phyloP scores from a whole-genome alignment of 35 echinoderm and acorn worm species.

The Amphiura filiformis region DNA sequence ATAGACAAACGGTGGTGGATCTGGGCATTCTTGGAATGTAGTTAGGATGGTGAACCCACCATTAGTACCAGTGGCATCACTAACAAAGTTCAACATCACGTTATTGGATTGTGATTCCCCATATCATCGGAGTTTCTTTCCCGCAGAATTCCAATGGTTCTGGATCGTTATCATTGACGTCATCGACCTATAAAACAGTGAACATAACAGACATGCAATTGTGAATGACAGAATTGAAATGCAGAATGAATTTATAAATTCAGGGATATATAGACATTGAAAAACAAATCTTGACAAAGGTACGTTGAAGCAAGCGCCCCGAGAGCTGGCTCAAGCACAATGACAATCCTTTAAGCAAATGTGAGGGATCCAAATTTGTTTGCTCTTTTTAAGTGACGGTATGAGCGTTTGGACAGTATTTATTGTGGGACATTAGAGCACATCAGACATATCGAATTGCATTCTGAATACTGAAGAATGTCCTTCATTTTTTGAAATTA shows the following conservation, averaged over 20 bases:
- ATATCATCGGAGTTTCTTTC: not conserved
- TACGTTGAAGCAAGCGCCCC: too few species aligned
- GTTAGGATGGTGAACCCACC: not conserved
- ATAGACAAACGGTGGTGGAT: not conserved
- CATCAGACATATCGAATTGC: too few species aligned
- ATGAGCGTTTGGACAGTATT: too few species aligned
- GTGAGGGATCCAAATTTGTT: too few species aligned
- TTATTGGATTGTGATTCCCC: not conserved
- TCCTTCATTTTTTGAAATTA: too few species aligned
- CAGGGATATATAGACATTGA: not conserved
- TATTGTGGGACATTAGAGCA: too few species aligned
- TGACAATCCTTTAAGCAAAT: too few species aligned
- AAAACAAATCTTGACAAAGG: not conserved
- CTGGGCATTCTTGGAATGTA: not conserved
- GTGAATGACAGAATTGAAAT: not conserved
- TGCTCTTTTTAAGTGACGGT: too few species aligned
- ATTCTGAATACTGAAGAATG: too few species aligned
- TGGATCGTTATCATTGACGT: not conserved
- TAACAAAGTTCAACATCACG: not conserved
- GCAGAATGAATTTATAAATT: not conserved
- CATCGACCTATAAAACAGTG: not conserved
- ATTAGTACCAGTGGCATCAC: not conserved
- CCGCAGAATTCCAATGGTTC: not conserved
- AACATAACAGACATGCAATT: too few species aligned
- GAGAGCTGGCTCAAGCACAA: too few species aligned